A percentile compares a stretch with the other conserved stretches of the same genome.
phyloP scores from a whole-genome alignment of 2,888 invertebrate genomes.

The Eristalis arbustorum region DNA sequence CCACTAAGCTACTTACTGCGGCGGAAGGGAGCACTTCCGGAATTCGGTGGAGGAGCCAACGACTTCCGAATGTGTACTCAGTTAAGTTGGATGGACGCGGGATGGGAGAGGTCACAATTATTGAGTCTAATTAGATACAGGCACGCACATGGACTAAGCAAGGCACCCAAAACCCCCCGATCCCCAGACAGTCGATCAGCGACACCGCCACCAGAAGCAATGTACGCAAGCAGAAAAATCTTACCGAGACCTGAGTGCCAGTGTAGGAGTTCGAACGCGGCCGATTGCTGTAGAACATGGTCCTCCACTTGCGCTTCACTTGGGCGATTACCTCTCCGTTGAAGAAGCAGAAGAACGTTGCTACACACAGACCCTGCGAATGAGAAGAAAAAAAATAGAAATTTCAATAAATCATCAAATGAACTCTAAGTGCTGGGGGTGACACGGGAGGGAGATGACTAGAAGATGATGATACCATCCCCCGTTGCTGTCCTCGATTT shows the following conservation, averaged over 20 bases:
- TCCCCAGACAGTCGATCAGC: background rate
- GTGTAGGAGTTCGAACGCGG: conserved; percentile 92
- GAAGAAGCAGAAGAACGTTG: conserved; percentile 95
- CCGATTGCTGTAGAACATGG: conserved; percentile 84
- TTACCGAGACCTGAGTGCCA: conserved; percentile 93
- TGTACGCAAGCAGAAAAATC: conserved; percentile 78
- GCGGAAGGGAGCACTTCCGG: background rate
- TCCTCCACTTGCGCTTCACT: conserved; percentile 90
- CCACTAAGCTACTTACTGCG: background rate
- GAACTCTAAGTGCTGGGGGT: background rate
- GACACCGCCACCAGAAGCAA: conserved; percentile 23
- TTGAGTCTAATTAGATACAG: background rate
- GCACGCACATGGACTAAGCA: background rate
- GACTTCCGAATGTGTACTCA: background rate
- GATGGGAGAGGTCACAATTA: background rate
- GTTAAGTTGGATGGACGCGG: background rate
- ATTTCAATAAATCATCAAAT: conserved; percentile 24
- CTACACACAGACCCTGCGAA: conserved; percentile 92
- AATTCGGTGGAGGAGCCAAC: background rate
- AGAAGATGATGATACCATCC: background rate
- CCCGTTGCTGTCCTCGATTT: conserved; percentile 5
- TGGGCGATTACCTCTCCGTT: conserved; percentile 96
- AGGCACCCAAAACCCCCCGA: background rate
- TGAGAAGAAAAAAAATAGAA: conserved; percentile 23
- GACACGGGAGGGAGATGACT: background rate